Percentiles rank a stretch among this genome's conserved stretches.
phyloP scores from a whole-genome alignment of 2,113 vertebrate genomes.

The Microtus oregoni region DNA sequence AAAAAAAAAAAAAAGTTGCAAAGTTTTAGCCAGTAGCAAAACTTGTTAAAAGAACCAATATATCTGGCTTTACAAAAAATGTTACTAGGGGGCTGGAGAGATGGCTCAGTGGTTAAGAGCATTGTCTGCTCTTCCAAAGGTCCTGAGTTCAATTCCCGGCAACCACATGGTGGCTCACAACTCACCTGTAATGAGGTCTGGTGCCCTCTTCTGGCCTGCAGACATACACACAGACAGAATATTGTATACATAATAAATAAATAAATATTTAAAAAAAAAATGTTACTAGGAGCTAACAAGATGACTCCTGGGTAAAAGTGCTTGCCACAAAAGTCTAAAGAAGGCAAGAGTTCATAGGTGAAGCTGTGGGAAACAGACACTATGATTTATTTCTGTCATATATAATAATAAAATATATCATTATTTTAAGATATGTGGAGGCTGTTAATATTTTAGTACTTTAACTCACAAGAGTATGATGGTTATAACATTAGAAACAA shows the following conservation, averaged over 20 bases:
- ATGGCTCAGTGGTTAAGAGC: too few species aligned
- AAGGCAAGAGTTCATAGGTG: neutral
- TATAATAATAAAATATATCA: neutral
- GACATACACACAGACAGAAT: too few species aligned
- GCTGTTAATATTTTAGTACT: neutral
- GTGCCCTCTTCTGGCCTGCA: too few species aligned
- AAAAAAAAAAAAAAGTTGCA: neutral
- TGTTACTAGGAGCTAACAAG: neutral
- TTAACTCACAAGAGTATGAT: conserved; percentile 37
- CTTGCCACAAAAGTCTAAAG: neutral
- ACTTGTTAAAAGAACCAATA: neutral
- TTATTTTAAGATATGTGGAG: conserved; percentile 31
- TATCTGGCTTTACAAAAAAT: neutral
- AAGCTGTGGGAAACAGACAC: too few species aligned
- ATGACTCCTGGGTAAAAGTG: neutral
- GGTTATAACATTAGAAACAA: conserved; percentile 7
- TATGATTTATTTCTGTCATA: neutral
- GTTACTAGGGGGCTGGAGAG: too few species aligned
- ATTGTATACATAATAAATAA: too few species aligned
- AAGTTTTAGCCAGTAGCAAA: neutral
- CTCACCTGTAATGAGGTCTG: too few species aligned
- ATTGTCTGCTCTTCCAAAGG: too few species aligned
- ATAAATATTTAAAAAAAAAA: too few species aligned
- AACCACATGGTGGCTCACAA: too few species aligned
- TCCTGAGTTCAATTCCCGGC: too few species aligned